phyloP scores from a whole-genome alignment of 2,797 vertebrate species.

The Poeciliopsis presidionis region DNA sequence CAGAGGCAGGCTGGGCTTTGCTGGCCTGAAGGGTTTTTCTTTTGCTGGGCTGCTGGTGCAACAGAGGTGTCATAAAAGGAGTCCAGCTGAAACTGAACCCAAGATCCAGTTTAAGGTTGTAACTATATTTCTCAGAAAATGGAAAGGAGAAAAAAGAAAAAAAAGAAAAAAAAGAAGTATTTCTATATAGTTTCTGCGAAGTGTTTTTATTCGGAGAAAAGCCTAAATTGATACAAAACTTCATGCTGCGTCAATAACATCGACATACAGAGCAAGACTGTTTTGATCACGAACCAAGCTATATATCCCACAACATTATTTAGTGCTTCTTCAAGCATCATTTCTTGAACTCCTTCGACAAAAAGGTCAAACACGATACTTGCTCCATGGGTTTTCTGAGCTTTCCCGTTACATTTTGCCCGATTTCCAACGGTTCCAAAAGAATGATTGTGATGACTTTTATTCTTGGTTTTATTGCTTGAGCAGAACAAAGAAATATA shows the following conservation, averaged over 20 bases:
- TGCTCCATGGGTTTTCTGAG: not conserved
- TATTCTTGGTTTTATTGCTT: not conserved
- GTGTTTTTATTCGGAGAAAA: not conserved
- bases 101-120: constrained; percentile 1
- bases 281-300: not conserved
- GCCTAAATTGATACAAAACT: not conserved
- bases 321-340: not conserved
- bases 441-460: not conserved
- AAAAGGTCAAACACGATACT: not conserved
- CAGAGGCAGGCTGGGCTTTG: not conserved
- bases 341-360: not conserved
- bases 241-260: not conserved
- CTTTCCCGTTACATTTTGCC: not conserved
- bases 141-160: no score
- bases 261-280: not conserved
- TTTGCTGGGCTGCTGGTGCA: constrained; percentile 7
- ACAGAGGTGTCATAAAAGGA: constrained; percentile 4
- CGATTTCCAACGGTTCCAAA: not conserved
- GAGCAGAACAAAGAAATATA: not conserved
- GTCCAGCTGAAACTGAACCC: not conserved
- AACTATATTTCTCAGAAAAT: not conserved
- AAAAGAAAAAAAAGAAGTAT: not conserved
- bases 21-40: constrained; percentile 5
- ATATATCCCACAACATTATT: not conserved
- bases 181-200: not conserved